Conservation (phyloP, 2,797 vertebrate genomes). For the Xiphorhynchus erythropygius region DNA sequence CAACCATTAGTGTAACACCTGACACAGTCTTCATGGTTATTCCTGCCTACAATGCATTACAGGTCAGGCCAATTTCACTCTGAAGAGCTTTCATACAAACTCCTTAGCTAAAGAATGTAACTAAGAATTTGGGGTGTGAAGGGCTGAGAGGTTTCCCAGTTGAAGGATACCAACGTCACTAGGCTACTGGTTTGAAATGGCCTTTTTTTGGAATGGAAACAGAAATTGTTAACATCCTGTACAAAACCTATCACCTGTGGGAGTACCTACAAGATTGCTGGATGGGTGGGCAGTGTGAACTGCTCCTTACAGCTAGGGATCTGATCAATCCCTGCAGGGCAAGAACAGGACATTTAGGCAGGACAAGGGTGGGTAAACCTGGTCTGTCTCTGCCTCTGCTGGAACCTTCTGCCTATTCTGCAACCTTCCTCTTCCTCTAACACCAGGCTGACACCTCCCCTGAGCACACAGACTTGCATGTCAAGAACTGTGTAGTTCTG, state of each 20-base stretch:
- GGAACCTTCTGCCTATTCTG: not conserved
- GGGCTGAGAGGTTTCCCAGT: not conserved
- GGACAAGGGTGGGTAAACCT: not conserved
- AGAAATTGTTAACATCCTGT: not conserved
- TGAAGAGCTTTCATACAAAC: not conserved
- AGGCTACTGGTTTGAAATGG: not conserved
- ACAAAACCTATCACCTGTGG: not conserved
- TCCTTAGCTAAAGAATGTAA: not conserved
- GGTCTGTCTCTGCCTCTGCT: not conserved
- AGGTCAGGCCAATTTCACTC: not conserved
- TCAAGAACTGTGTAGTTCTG: constrained; percentile 19
- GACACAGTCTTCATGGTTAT: not conserved
- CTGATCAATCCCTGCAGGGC: not conserved
- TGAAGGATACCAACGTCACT: not conserved
- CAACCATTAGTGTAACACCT: not conserved
- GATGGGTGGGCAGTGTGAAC: not conserved
- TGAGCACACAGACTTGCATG: not conserved
- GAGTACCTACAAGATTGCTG: not conserved
- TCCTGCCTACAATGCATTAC: not conserved
- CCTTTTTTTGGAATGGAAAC: not conserved
- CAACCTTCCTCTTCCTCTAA: not conserved
- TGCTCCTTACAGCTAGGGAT: not conserved
- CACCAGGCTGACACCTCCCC: not conserved
- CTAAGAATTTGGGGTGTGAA: not conserved
- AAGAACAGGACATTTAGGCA: not conserved